Base-by-base conservation (phyloP, 2,113 vertebrate species). In the Nannospalax galili region DNA sequence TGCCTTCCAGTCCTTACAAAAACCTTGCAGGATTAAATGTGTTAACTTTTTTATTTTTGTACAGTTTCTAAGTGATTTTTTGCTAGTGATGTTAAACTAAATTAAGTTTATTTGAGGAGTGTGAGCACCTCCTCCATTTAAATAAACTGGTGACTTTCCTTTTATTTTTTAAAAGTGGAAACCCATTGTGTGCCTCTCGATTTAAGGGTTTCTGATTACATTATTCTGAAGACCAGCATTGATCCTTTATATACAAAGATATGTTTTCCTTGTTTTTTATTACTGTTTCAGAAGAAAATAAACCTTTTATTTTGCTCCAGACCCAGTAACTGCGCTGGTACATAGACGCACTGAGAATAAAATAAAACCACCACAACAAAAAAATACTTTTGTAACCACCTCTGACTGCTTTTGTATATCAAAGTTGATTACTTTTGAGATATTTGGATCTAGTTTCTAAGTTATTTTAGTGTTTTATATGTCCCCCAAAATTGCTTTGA, bases 381-480 rank as follows among this genome's bases (percentile, higher is more conserved):
- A 42, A 32, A 65, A 45, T 81, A 84, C 98, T 99, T 99, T 99
- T 99, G 98, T 99, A 98, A 98, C 97, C 98, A 98, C 99, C 98
- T 98, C 98, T 98, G 98, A 99, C 99, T 99, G 99, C 99, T 99
- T 99, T 99, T 99, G 98, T 99, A 99, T 99, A 99, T 99, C 98
- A 98, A 99, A 99, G 98, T 99, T 98, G 98, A 99, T 99, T 99
- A 99, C 99, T 99, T 99, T 99, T 98, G 98, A 99, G 99, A 98
- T 98, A 99, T 99, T 99, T 99, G 99, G 99, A 99, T 99, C 99
- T 99, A 99, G 99, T 99, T 99, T 99, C 98, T 99, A 99, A 99
- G 99, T 99, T 99, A 99, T 99, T 99, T 99, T 99, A 99, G 99
- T 99, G 99, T 99, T 99, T 99, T 99, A 98, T 99, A 99, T 99